These are phyloP conservation scores for Aleiodes leptofemur DNA, from an alignment of 2,888 invertebrate genomes.

Conservation along the genomic window DNA sequence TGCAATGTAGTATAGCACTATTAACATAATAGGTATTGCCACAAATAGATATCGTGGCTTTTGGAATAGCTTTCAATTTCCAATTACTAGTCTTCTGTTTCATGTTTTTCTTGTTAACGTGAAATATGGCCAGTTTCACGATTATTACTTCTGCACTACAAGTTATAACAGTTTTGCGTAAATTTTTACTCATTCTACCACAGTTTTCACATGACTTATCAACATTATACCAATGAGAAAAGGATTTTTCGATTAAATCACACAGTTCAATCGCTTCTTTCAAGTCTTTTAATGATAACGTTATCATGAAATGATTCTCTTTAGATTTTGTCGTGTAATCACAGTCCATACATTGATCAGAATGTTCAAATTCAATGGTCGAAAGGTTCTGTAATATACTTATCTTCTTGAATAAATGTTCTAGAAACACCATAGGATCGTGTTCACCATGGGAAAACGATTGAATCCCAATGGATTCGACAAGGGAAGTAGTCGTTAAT, in stretches of 20 bases:
- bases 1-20: not conserved
- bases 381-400: not conserved
- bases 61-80: conserved; percentile 11
- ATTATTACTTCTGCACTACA: not conserved
- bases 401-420: not conserved
- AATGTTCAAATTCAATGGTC: not conserved
- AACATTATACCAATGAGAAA: conserved; percentile 1
- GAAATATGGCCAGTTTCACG: not conserved
- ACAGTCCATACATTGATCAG: not conserved
- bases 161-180: not conserved
- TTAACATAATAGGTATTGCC: not conserved
- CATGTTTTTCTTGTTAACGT: not conserved
- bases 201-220: not conserved
- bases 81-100: conserved; percentile 2
- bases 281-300: not conserved
- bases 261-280: not conserved
- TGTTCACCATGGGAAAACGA: not conserved
- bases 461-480: not conserved
- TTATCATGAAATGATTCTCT: not conserved
- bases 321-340: conserved; percentile 2
- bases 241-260: not conserved
- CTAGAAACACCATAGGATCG: not conserved
- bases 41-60: not conserved
- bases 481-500: not conserved
- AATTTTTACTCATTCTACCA: not conserved